Evolutionary conservation across 2,113 vertebrate species (phyloP).

Genomic region (Menidia beryllina): DNA sequence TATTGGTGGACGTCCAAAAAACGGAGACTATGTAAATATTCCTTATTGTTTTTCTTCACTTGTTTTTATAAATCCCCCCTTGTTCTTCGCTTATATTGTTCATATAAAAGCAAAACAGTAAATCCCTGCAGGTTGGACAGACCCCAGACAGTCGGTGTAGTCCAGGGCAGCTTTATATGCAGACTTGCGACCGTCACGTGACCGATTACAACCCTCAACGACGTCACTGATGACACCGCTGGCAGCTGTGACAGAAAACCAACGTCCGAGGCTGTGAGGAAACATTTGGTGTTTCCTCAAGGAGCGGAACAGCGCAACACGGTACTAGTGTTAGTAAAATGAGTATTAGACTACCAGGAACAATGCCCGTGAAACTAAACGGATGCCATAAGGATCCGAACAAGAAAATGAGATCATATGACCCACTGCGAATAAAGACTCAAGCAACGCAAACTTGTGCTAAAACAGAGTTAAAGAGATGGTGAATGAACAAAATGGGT

Average conservation of each 20-base stretch:
- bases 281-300: constrained; percentile 7
- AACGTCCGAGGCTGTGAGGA: constrained; percentile 29
- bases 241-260: constrained; percentile 52
- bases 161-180: constrained; percentile 72
- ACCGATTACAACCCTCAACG: constrained; percentile 70
- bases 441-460: too few relatives aligned
- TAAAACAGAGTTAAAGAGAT: too few relatives aligned
- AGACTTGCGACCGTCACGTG: constrained; percentile 78
- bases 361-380: too few relatives aligned
- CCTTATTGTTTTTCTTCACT: neutral
- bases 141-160: constrained; percentile 5
- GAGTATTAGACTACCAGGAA: too few relatives aligned
- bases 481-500: too few relatives aligned
- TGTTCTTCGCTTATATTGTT: neutral
- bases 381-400: too few relatives aligned
- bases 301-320: too few relatives aligned
- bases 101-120: neutral
- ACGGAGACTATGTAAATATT: neutral
- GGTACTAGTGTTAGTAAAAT: too few relatives aligned
- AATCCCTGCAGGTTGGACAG: constrained; percentile 4
- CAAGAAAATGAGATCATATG: too few relatives aligned
- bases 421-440: too few relatives aligned
- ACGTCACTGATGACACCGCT: constrained; percentile 75
- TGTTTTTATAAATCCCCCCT: neutral
- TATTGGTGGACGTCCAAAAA: too few relatives aligned